A percentile compares a stretch with the other conserved stretches of the same genome.
These are phyloP conservation scores for Corvus cornix DNA, from an alignment of 2,113 vertebrate species.

Conservation along the genomic window DNA sequence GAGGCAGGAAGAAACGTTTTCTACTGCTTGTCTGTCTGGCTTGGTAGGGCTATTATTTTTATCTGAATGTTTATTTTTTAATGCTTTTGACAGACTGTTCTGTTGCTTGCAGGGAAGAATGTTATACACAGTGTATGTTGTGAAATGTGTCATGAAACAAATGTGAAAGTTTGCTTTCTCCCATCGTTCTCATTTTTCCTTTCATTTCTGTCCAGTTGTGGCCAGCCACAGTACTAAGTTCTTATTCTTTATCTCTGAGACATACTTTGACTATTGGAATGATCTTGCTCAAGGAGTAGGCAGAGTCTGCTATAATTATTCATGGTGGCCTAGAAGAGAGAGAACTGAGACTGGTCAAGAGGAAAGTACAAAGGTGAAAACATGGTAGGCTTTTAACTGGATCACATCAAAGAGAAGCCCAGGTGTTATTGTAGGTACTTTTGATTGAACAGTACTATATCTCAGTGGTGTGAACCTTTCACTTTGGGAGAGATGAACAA, in stretches of 20 bases:
- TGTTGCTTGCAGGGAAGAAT: conserved; percentile 22
- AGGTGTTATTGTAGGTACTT: background rate
- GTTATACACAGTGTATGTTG: background rate
- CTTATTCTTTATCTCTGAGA: background rate
- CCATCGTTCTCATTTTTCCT: background rate
- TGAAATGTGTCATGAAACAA: conserved; percentile 22
- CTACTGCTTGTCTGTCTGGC: background rate
- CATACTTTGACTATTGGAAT: background rate
- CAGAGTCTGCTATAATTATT: background rate
- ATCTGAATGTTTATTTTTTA: conserved; percentile 2
- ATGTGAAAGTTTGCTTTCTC: conserved; percentile 22
- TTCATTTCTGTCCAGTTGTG: background rate
- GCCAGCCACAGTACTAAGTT: background rate
- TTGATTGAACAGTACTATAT: background rate
- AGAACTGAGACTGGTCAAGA: background rate
- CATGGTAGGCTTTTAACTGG: background rate
- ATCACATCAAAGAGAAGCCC: background rate
- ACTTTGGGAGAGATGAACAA: background rate
- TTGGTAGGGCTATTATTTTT: background rate
- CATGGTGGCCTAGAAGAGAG: background rate
- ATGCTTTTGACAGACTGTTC: conserved; percentile 8
- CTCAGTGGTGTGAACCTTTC: accelerated
- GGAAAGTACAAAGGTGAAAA: background rate
- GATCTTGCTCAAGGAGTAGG: background rate
- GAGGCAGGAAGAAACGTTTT: conserved; percentile 1